Percentiles rank a stretch among this genome's conserved stretches.
phyloP scores from a whole-genome alignment of 2,888 invertebrate species.

The Xanthorhoe spadicearia region DNA sequence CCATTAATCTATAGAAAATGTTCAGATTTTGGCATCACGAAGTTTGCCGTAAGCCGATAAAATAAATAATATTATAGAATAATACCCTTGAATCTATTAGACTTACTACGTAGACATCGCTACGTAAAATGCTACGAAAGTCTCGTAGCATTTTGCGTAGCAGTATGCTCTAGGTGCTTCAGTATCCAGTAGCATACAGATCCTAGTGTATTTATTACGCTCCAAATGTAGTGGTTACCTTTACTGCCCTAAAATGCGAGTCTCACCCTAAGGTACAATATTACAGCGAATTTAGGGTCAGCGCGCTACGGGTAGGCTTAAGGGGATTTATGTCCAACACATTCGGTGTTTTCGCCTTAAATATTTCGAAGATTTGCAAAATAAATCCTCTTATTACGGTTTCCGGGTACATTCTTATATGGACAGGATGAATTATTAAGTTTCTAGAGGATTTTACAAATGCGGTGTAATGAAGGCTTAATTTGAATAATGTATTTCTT shows the following conservation, averaged over 20 bases:
- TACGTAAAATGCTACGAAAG: slow-evolving; percentile 6
- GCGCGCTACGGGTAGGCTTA: slow-evolving; percentile 50
- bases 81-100: not conserved
- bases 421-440: not conserved
- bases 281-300: slow-evolving; percentile 50
- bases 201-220: slow-evolving; percentile 21
- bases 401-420: slow-evolving; percentile 25
- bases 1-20: too few relatives aligned
- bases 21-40: too few relatives aligned
- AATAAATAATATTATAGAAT: too few relatives aligned
- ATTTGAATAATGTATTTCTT: too few relatives aligned
- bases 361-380: slow-evolving; percentile 45
- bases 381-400: slow-evolving; percentile 37
- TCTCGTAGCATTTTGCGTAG: not conserved
- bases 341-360: slow-evolving; percentile 49
- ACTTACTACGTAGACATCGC: not conserved
- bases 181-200: not conserved
- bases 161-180: slow-evolving; percentile 2
- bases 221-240: slow-evolving; percentile 34
- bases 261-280: slow-evolving; percentile 46
- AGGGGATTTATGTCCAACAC: slow-evolving; percentile 52
- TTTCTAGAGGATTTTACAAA: not conserved
- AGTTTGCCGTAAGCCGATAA: too few relatives aligned
- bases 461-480: too few relatives aligned
- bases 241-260: slow-evolving; percentile 48